Evolutionary conservation across 1,140 invertebrate genomes (phyloP).

Genomic region (Tetramorium parvispinum): DNA sequence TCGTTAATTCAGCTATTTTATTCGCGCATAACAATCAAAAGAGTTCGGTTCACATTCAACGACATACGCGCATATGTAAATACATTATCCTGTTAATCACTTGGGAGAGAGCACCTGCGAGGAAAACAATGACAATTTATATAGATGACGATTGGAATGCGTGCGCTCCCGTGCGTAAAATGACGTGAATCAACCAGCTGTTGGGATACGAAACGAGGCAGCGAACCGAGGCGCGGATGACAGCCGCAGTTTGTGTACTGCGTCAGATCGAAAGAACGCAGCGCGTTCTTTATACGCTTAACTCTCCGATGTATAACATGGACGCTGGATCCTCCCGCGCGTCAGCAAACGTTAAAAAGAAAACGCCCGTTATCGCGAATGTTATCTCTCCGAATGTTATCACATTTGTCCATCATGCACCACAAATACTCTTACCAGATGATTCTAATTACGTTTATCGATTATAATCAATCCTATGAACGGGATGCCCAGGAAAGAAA

Average conservation of each 20-base stretch:
- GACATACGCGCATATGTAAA: background rate
- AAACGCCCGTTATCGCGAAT: conserved; percentile 24
- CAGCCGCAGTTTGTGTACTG: conserved; percentile 34
- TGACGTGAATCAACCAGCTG: conserved; percentile 63
- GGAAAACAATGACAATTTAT: conserved; percentile 73
- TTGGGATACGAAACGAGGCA: conserved; percentile 44
- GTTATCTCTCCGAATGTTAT: conserved; percentile 2
- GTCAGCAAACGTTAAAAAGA: background rate
- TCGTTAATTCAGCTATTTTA: background rate
- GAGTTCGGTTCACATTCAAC: background rate
- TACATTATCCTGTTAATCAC: conserved; percentile 51
- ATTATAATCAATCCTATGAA: background rate
- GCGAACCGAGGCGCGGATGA: conserved; percentile 47
- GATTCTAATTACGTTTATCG: conserved; percentile 6
- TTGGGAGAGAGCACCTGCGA: conserved; percentile 62
- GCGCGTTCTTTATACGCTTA: background rate
- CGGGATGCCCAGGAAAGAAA: background rate
- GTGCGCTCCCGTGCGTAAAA: conserved; percentile 64
- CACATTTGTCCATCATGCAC: background rate
- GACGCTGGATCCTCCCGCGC: conserved; percentile 6
- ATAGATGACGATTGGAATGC: conserved; percentile 69
- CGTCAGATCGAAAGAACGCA: conserved; percentile 55
- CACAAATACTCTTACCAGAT: background rate
- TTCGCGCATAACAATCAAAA: background rate
- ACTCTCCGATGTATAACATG: background rate